Evolutionary conservation across 2,888 invertebrate species (phyloP).

Genomic region (Apantesis nais): DNA sequence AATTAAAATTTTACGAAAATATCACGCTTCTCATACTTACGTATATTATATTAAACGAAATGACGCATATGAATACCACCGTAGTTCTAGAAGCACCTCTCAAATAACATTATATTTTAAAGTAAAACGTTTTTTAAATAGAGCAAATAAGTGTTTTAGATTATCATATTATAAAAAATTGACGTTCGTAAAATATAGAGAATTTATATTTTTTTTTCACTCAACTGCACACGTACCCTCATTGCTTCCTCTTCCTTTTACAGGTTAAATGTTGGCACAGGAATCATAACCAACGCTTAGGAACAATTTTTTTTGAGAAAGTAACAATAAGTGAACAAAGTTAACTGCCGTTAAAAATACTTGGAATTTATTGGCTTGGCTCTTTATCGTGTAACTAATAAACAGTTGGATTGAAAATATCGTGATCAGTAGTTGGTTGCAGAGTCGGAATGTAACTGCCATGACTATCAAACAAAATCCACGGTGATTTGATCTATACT

Average conservation of each 20-base stretch:
- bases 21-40: neutral
- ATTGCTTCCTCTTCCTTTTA: neutral
- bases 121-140: neutral
- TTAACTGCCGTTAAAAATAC: neutral
- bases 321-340: too few species aligned
- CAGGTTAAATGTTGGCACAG: neutral
- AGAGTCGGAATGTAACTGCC: neutral
- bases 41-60: neutral
- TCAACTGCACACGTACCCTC: neutral
- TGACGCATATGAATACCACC: neutral
- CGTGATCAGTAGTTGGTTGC: neutral
- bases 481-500: neutral
- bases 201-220: neutral
- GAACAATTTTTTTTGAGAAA: too few species aligned
- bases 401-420: neutral
- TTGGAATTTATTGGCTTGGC: neutral
- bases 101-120: neutral
- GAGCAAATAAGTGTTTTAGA: too few species aligned
- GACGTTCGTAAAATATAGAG: neutral
- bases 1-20: neutral
- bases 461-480: neutral
- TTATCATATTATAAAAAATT: too few species aligned
- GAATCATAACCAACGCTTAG: neutral
- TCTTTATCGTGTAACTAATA: neutral
- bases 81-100: neutral